Percentiles rank a stretch among this genome's conserved stretches.
These are phyloP conservation scores for Pyrgilauda ruficollis DNA, from an alignment of 2,113 vertebrate species.

Conservation along the genomic window DNA sequence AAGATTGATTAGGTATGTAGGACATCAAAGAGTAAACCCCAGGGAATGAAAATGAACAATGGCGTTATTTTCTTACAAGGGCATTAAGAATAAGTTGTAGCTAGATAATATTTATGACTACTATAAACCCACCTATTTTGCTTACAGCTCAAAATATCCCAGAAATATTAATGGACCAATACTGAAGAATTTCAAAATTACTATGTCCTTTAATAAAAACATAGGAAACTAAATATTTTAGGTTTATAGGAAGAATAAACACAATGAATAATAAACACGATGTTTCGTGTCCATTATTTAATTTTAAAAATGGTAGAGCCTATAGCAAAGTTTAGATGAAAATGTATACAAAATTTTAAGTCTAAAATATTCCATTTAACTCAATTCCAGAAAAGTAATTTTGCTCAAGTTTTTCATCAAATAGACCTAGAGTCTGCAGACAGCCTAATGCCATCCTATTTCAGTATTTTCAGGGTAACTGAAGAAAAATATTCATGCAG, in stretches of 20 bases:
- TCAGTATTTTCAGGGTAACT: not conserved
- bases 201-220: not conserved
- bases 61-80: constrained; percentile 34
- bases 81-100: not conserved
- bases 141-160: not conserved
- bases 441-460: not conserved
- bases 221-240: not conserved
- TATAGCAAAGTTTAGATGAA: constrained; percentile 7
- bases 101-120: not conserved
- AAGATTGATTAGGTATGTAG: constrained; percentile 43
- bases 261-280: not conserved
- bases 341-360: constrained; percentile 7
- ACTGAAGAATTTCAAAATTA: not conserved
- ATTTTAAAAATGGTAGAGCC: not conserved
- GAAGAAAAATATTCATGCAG: not conserved
- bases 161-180: not conserved
- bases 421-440: not conserved
- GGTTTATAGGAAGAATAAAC: not conserved
- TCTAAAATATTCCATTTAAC: constrained; percentile 41
- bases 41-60: constrained; percentile 48
- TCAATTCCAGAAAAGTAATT: constrained; percentile 28
- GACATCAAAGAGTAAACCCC: constrained; percentile 37
- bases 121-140: not conserved
- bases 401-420: constrained; percentile 14
- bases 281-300: not conserved